Evolutionary conservation across 2,797 vertebrate genomes (phyloP), one percentile per base, ranked within the genome.

Genomic region (Ara ararauna): DNA sequence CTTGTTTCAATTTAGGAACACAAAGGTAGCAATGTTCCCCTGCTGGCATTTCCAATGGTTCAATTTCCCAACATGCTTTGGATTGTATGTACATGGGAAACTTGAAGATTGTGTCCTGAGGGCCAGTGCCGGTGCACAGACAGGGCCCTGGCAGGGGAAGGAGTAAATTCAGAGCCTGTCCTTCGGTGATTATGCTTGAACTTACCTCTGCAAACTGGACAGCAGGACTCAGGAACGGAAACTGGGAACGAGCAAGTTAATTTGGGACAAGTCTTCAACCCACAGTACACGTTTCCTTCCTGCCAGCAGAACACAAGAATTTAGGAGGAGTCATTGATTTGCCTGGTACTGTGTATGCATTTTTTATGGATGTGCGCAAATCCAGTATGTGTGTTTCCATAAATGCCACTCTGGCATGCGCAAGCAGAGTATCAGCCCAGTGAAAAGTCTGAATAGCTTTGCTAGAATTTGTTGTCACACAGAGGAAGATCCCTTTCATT

Each of bases 211-310:
- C 99, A 99, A 71, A 99, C 97, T 66, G 98, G 98, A 97, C 99
- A 99, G 98, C 99, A 99, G 65, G 99, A 99, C 90, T 99, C 99
- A 1, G 98, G 98, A 87, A 98, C 97, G 19, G 98, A 98, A 51
- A 99, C 97, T 8, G 99, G 98, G 29, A 98, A 98, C 54, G 98
- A 97, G 88, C 99, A 99, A 65, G 97, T 98, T 95, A 99, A 93
- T 84, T 98, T 98, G 73, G 98, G 98, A 96, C 99, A 99, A 15
- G 99, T 99, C 98, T 99, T 99, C 98, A 99, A 95, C 60, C 98
- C 99, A 81, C 99, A 99, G 97, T 99, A 99, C 82, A 99, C 99
- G 87, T 99, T 99, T 93, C 99, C 99, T 97, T 99, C 98, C 99
- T 99, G 97, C 87, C 97, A 93, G 90, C 78, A 84, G 93, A 94